These are phyloP conservation scores for Nephrotoma flavescens DNA, from an alignment of 2,888 invertebrate genomes.

Conservation along the genomic window DNA sequence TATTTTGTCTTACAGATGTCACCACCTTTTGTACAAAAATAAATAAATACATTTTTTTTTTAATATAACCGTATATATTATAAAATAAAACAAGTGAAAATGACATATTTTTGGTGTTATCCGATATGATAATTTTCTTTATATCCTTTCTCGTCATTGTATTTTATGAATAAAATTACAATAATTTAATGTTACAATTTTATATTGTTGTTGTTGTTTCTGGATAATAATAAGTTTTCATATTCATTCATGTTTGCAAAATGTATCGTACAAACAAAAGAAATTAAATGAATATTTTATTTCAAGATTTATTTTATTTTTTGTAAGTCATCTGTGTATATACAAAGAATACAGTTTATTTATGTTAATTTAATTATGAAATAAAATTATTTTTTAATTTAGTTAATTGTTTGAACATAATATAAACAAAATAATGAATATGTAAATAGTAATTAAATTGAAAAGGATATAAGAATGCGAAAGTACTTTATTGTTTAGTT, in stretches of 20 bases:
- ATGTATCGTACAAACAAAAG: not conserved
- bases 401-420: not conserved
- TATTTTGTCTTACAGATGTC: not conserved
- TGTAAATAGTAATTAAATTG: not conserved
- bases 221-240: not conserved
- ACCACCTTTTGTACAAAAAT: not conserved
- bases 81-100: not conserved
- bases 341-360: not conserved
- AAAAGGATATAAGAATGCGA: not conserved
- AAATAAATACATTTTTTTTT: not conserved
- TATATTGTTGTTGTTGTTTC: not conserved
- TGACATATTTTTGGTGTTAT: not conserved
- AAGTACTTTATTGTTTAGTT: not conserved
- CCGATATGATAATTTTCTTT: not conserved
- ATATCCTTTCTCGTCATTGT: not conserved
- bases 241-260: not conserved
- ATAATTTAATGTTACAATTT: not conserved
- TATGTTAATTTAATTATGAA: not conserved
- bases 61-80: not conserved
- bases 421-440: not conserved
- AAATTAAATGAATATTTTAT: not conserved
- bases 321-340: not conserved
- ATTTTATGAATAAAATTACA: not conserved
- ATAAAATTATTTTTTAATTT: not conserved
- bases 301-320: not conserved